Conservation (phyloP, 2,888 invertebrate genomes). For the Blomia tropicalis region DNA sequence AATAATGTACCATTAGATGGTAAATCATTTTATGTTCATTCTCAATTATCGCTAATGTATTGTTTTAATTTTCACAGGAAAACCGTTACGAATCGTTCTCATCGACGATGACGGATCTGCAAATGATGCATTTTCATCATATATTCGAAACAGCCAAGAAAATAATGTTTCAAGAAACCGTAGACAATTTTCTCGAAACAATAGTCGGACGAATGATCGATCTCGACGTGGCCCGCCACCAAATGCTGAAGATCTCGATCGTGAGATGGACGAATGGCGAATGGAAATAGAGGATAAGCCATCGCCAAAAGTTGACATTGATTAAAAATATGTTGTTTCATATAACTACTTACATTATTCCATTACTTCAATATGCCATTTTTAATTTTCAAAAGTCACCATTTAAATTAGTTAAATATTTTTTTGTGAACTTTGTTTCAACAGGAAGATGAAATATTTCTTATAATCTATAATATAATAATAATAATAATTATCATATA, state of each 20-base stretch:
- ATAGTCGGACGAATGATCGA: neutral
- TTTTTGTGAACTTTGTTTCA: no score
- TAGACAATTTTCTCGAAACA: neutral
- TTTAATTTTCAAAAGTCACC: no score
- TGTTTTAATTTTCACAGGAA: neutral
- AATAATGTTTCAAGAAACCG: neutral
- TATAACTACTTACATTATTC: no score
- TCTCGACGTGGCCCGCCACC: neutral
- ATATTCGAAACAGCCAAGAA: neutral
- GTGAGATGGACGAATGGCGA: conserved; percentile 15
- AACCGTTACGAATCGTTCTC: neutral
- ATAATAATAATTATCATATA: no score
- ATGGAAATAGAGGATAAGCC: conserved; percentile 9
- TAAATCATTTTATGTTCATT: neutral
- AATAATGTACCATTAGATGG: conserved; percentile 18
- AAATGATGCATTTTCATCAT: neutral
- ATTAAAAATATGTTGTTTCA: no score
- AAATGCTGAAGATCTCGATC: conserved; percentile 12
- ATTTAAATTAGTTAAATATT: no score
- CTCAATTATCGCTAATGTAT: neutral
- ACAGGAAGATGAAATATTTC: no score
- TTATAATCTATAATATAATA: no score
- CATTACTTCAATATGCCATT: no score
- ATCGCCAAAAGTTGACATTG: no score
- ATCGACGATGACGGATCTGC: neutral